Evolutionary conservation across 2,113 vertebrate species (phyloP).

Genomic region (western clawed frog (Xenopus tropicalis)): DNA sequence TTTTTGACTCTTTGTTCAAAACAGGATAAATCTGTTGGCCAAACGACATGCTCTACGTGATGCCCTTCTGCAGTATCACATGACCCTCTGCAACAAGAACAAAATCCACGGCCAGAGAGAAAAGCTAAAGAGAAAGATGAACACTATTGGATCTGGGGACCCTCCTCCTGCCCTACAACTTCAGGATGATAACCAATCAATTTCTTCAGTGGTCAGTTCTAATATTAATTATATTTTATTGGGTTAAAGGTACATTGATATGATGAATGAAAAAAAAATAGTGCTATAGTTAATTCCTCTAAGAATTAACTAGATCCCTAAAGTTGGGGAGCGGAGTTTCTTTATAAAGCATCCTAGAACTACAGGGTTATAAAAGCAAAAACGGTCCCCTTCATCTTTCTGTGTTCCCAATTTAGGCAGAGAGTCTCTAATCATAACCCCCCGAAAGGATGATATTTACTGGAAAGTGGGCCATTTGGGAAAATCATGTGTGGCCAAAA

Average conservation of each 20-base stretch:
- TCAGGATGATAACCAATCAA: slow-evolving; percentile 69
- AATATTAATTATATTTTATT: no score
- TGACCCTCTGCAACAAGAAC: slow-evolving; percentile 72
- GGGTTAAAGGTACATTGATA: not conserved
- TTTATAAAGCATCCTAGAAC: no score
- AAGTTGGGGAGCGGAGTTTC: no score
- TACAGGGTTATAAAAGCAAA: no score
- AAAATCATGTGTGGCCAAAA: no score
- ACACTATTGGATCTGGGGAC: slow-evolving; percentile 65
- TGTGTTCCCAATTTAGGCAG: no score
- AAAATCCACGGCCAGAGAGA: slow-evolving; percentile 81
- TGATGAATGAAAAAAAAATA: not conserved
- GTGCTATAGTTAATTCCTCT: no score
- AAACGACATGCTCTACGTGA: slow-evolving; percentile 82
- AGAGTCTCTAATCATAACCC: no score
- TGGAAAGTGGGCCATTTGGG: no score
- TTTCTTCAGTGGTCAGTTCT: slow-evolving; percentile 68
- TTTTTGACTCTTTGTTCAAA: not conserved
- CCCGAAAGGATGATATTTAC: no score
- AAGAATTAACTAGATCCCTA: no score
- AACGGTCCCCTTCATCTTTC: no score
- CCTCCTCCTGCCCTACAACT: slow-evolving; percentile 64
- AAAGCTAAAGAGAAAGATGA: slow-evolving; percentile 72
- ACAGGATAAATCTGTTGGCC: slow-evolving; percentile 82
- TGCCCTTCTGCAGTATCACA: slow-evolving; percentile 72